Evolutionary conservation across 1,140 invertebrate species (phyloP).

Genomic region (Portunus trituberculatus): DNA sequence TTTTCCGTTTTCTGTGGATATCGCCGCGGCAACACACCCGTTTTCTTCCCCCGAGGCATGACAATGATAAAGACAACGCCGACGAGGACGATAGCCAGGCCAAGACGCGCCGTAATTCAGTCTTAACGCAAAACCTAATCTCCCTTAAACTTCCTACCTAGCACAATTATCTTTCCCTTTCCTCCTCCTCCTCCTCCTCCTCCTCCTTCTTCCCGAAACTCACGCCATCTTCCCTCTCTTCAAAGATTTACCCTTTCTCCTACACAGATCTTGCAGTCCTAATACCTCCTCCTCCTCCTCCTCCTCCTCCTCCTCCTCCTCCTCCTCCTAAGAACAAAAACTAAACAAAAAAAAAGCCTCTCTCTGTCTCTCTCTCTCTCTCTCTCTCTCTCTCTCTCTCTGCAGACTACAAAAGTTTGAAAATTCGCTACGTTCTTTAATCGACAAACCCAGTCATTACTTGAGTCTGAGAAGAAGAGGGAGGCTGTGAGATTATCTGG

Average conservation of each 20-base stretch:
- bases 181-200: neutral
- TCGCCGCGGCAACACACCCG: too few species aligned
- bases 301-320: neutral
- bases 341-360: too few species aligned
- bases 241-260: neutral
- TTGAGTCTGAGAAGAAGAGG: neutral
- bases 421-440: neutral
- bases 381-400: neutral
- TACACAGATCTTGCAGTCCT: neutral
- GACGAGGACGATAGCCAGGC: too few species aligned
- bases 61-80: too few species aligned
- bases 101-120: too few species aligned
- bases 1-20: too few species aligned
- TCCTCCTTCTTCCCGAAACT: neutral
- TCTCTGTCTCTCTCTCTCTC: neutral
- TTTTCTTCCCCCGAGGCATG: too few species aligned
- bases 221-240: neutral
- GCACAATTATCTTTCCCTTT: neutral
- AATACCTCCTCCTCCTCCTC: neutral
- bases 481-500: neutral
- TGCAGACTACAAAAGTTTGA: neutral
- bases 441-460: slow-evolving; percentile 13
- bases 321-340: neutral
- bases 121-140: too few species aligned
- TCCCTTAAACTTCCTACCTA: too few species aligned